These are phyloP conservation scores for Tetranychus cinnabarinus DNA, from an alignment of 1,140 invertebrate species.

Conservation along the genomic window DNA sequence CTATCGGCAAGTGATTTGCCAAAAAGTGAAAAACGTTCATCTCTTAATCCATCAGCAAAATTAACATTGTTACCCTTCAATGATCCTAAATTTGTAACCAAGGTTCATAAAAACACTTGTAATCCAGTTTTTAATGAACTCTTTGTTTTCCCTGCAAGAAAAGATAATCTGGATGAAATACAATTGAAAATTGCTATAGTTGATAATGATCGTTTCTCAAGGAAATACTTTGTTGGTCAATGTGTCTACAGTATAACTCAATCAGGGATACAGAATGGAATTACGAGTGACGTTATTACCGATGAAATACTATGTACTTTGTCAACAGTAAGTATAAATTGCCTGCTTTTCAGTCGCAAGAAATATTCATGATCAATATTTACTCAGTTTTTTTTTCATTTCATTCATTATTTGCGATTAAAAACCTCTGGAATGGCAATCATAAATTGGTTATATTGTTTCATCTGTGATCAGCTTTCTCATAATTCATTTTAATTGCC, in stretches of 20 bases:
- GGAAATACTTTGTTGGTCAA: constrained; percentile 18
- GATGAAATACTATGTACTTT: constrained; percentile 11
- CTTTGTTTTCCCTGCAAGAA: constrained; percentile 15
- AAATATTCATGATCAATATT: not conserved
- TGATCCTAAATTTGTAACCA: constrained; percentile 12
- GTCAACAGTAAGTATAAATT: constrained; percentile 5
- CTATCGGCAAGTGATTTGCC: constrained; percentile 12
- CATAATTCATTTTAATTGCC: too few relatives aligned
- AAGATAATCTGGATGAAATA: constrained; percentile 15
- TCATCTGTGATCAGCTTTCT: too few relatives aligned
- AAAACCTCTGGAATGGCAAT: too few relatives aligned
- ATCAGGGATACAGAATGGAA: constrained; percentile 5
- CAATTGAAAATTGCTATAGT: constrained; percentile 15
- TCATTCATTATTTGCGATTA: too few relatives aligned
- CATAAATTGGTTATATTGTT: too few relatives aligned
- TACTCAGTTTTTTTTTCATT: too few relatives aligned
- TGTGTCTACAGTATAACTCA: constrained; percentile 13
- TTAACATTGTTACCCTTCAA: constrained; percentile 11
- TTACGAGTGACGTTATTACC: constrained; percentile 3
- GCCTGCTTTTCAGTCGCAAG: not conserved
- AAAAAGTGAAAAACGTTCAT: constrained; percentile 5
- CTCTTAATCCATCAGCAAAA: constrained; percentile 13
- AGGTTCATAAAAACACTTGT: constrained; percentile 15
- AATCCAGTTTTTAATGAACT: constrained; percentile 18
- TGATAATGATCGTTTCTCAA: constrained; percentile 18